A percentile compares a stretch with the other conserved stretches of the same genome.
Conservation (phyloP, 2,113 vertebrate genomes). For the Sturnira hondurensis region DNA sequence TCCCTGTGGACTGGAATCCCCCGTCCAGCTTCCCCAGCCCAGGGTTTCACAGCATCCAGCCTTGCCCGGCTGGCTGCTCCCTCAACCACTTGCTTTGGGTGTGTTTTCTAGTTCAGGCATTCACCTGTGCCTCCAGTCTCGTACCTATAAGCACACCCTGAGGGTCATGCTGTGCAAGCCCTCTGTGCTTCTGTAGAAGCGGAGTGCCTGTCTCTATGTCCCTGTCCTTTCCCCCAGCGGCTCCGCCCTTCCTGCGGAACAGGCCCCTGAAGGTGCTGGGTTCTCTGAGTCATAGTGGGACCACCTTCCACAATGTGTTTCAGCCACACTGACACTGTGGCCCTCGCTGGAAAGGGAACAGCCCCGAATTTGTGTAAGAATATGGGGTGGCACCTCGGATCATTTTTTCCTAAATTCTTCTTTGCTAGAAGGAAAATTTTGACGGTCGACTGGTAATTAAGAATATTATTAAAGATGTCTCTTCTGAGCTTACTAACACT, state of each 20-base stretch:
- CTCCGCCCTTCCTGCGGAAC: neutral
- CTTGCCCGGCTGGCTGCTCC: neutral
- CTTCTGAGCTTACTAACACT: constrained; percentile 10
- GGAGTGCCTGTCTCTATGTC: neutral
- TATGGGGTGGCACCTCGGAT: neutral
- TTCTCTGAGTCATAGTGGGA: neutral
- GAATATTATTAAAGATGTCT: neutral
- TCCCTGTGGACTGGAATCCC: neutral
- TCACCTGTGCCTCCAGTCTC: neutral
- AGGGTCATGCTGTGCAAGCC: neutral
- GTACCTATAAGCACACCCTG: too few species aligned
- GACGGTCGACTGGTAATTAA: neutral
- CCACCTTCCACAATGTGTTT: neutral
- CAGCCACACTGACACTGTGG: neutral
- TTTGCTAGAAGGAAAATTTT: neutral
- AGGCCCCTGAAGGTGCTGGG: neutral
- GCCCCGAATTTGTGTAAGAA: neutral
- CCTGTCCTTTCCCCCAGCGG: neutral
- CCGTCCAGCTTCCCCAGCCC: neutral
- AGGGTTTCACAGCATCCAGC: neutral
- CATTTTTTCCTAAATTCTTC: neutral
- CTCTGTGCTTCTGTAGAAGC: neutral
- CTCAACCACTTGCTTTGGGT: neutral
- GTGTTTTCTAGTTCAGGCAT: neutral
- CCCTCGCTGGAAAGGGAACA: neutral